These are phyloP conservation scores for Urophycis tenuis DNA, from an alignment of 2,797 vertebrate species.

Conservation along the genomic window DNA sequence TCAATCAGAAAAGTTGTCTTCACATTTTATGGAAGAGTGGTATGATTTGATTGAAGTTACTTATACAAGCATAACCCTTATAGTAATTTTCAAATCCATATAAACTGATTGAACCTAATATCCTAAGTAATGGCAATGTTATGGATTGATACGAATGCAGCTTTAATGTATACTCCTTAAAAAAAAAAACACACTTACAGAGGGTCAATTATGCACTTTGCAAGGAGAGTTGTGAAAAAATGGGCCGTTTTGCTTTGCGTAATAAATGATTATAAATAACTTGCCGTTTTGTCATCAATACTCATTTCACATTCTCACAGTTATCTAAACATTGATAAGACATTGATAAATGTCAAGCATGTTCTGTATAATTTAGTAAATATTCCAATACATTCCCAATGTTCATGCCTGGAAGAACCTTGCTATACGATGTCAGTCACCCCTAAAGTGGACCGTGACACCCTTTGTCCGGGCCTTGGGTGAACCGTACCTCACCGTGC, in stretches of 20 bases:
- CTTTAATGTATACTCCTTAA: neutral
- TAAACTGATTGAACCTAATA: slow-evolving; percentile 5
- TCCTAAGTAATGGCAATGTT: neutral
- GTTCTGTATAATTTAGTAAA: neutral
- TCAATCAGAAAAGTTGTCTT: neutral
- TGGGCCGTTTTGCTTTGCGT: neutral
- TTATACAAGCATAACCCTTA: neutral
- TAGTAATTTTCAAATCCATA: neutral
- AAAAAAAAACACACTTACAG: neutral
- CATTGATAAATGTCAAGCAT: neutral
- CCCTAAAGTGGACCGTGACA: too few relatives aligned
- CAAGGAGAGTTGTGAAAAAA: neutral
- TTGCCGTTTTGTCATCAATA: neutral
- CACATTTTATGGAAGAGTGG: neutral
- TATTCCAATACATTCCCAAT: too few relatives aligned
- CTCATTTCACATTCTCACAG: neutral
- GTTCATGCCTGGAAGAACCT: too few relatives aligned
- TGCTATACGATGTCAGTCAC: too few relatives aligned
- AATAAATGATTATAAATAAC: slow-evolving; percentile 1
- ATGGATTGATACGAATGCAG: neutral
- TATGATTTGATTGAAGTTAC: neutral
- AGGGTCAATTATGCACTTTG: neutral
- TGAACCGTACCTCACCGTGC: too few relatives aligned
- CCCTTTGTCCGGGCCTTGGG: too few relatives aligned
- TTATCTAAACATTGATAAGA: neutral